Evolutionary conservation across 2,888 invertebrate species (phyloP).

Genomic region (Chrysolina oricalcia): DNA sequence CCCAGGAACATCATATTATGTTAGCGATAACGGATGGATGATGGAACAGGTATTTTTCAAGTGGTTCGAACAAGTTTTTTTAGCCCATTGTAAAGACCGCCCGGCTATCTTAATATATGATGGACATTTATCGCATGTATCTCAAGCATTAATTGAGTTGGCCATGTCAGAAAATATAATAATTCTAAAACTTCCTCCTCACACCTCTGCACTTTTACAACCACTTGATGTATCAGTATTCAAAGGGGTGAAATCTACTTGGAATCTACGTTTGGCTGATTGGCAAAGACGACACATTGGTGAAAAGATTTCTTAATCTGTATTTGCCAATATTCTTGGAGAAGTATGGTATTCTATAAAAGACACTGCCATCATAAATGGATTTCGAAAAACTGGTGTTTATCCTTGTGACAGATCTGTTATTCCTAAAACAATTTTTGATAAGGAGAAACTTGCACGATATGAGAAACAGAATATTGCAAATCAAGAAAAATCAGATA

Average conservation of each 20-base stretch:
- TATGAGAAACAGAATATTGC: slow-evolving; percentile 27
- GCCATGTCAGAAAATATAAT: slow-evolving; percentile 29
- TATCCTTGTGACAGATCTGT: slow-evolving; percentile 20
- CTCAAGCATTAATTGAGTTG: slow-evolving; percentile 21
- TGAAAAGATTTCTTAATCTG: slow-evolving; percentile 22
- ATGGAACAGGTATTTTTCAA: slow-evolving; percentile 29
- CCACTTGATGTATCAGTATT: slow-evolving; percentile 30
- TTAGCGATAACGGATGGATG: slow-evolving; percentile 26
- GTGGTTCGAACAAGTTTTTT: slow-evolving; percentile 27
- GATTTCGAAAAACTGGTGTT: slow-evolving; percentile 32
- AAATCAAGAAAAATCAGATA: slow-evolving; percentile 6
- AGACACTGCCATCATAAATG: slow-evolving; percentile 30
- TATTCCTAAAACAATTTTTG: slow-evolving; percentile 29
- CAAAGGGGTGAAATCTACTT: slow-evolving; percentile 31
- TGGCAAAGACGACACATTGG: slow-evolving; percentile 28
- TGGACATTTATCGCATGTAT: slow-evolving; percentile 26
- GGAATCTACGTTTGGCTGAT: too few relatives aligned
- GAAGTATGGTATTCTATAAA: slow-evolving; percentile 22
- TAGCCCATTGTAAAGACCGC: slow-evolving; percentile 7
- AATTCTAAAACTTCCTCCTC: slow-evolving; percentile 32
- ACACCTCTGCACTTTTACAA: slow-evolving; percentile 31
- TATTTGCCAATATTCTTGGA: slow-evolving; percentile 28
- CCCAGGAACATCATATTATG: slow-evolving; percentile 28
- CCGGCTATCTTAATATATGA: slow-evolving; percentile 28
- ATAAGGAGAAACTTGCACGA: slow-evolving; percentile 27